These are phyloP conservation scores for Aulostomus chinensis DNA, from an alignment of 2,797 vertebrate species.

Conservation along the genomic window DNA sequence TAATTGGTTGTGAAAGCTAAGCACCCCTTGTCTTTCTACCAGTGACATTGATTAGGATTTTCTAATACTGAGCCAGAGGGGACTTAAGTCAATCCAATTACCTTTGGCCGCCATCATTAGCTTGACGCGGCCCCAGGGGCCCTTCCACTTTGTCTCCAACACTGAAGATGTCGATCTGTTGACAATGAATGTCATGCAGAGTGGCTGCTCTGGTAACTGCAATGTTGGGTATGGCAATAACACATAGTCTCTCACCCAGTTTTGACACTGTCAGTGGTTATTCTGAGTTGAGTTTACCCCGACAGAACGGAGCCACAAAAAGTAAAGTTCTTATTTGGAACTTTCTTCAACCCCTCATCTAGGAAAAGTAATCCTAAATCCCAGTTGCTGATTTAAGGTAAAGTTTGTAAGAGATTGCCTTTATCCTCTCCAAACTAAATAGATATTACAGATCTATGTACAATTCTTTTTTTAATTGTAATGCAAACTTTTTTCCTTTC, in stretches of 20 bases:
- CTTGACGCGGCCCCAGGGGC: slow-evolving; percentile 53
- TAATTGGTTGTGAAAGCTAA: slow-evolving; percentile 74
- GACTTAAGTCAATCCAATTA: slow-evolving; percentile 77
- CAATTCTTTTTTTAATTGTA: no score
- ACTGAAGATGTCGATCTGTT: slow-evolving; percentile 48
- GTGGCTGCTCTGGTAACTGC: slow-evolving; percentile 31
- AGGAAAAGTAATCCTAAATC: no score
- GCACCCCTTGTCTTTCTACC: slow-evolving; percentile 61
- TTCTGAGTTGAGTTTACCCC: no score
- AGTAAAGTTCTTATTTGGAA: no score
- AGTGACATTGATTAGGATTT: slow-evolving; percentile 78
- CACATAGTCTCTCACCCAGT: no score
- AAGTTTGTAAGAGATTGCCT: no score
- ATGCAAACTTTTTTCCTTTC: no score
- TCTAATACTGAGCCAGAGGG: slow-evolving; percentile 68
- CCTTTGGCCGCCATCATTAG: slow-evolving; percentile 70
- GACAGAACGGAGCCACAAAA: no score
- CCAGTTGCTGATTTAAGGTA: no score
- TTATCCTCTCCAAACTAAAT: no score
- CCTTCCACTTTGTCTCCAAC: slow-evolving; percentile 59
- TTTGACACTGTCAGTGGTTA: background rate
- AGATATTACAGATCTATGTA: no score
- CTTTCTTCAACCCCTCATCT: no score
- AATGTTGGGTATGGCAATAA: slow-evolving; percentile 12
- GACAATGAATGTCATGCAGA: slow-evolving; percentile 44